Evolutionary conservation across 2,113 vertebrate species (phyloP).

Genomic region (Gobius niger): DNA sequence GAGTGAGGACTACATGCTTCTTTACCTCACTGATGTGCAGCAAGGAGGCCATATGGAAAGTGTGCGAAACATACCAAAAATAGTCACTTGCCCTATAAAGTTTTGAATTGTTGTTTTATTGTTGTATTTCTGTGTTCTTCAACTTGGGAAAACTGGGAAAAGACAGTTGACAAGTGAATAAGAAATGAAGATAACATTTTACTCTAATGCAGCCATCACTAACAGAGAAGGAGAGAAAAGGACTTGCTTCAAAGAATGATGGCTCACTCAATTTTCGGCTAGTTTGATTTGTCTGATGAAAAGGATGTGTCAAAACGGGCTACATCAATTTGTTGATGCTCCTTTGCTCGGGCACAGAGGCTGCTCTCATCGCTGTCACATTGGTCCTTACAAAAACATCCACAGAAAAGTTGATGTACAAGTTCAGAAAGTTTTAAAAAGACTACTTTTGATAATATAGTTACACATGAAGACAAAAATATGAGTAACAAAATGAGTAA

Average conservation of each 20-base stretch:
- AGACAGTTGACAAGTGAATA: conserved; percentile 10
- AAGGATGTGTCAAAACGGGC: conserved; percentile 1
- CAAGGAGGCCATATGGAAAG: too few species aligned
- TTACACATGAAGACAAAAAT: too few species aligned
- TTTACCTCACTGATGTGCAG: too few species aligned
- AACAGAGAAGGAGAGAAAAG: conserved; percentile 19
- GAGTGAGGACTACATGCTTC: too few species aligned
- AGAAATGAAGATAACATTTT: conserved; percentile 12
- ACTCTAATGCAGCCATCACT: conserved; percentile 28
- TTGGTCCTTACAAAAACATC: background rate
- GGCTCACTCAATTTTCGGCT: conserved; percentile 14
- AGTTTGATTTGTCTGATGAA: conserved; percentile 33
- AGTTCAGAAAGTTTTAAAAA: too few species aligned
- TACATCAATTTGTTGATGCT: background rate
- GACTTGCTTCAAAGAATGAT: conserved; percentile 6
- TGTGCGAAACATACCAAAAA: too few species aligned
- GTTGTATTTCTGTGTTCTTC: background rate
- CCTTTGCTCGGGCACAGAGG: background rate
- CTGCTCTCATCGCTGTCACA: background rate
- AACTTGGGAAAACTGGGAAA: background rate
- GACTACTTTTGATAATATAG: too few species aligned
- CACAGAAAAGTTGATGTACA: too few species aligned
- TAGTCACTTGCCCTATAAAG: too few species aligned
- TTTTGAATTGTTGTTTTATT: too few species aligned
- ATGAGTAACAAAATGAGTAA: too few species aligned